Percentiles rank a stretch among this genome's conserved stretches.
These are phyloP conservation scores for Therioaphis trifolii DNA, from an alignment of 2,888 invertebrate genomes.

Conservation along the genomic window DNA sequence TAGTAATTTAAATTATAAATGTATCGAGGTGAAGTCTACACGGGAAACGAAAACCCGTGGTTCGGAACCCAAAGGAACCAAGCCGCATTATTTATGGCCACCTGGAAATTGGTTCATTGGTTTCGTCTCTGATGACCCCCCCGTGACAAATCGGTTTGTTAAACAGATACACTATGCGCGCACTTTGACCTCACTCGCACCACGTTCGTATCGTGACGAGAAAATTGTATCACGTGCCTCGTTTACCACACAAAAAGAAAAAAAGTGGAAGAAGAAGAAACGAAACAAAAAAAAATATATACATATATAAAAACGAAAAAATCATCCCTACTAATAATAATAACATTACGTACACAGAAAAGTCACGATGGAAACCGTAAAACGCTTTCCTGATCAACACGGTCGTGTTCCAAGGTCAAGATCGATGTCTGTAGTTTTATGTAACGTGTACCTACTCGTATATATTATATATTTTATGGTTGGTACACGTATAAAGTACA, in stretches of 20 bases:
- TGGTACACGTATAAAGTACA: too few relatives aligned
- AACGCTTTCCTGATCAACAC: conserved; percentile 20
- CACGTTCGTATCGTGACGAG: conserved; percentile 12
- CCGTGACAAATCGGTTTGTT: conserved; percentile 51
- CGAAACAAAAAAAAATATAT: too few relatives aligned
- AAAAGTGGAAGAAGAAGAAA: too few relatives aligned
- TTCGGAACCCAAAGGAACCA: conserved; percentile 16
- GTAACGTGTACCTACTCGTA: neutral
- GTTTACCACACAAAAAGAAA: neutral
- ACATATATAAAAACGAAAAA: neutral
- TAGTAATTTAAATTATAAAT: neutral
- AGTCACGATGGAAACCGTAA: conserved; percentile 43
- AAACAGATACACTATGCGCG: conserved; percentile 14
- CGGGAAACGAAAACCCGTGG: neutral
- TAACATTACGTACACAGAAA: neutral
- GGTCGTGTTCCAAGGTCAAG: conserved; percentile 37
- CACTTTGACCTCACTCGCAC: neutral
- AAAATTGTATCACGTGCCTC: conserved; percentile 44
- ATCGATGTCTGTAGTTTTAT: neutral
- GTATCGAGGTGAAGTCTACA: neutral
- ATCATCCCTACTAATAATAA: neutral
- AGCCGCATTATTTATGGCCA: conserved; percentile 38
- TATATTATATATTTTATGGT: too few relatives aligned
- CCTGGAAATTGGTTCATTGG: conserved; percentile 36
- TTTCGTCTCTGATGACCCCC: conserved; percentile 3